A percentile compares a stretch with the other conserved stretches of the same genome.
phyloP scores from a whole-genome alignment of 2,888 invertebrate species.

The Cylloceria caligata region DNA sequence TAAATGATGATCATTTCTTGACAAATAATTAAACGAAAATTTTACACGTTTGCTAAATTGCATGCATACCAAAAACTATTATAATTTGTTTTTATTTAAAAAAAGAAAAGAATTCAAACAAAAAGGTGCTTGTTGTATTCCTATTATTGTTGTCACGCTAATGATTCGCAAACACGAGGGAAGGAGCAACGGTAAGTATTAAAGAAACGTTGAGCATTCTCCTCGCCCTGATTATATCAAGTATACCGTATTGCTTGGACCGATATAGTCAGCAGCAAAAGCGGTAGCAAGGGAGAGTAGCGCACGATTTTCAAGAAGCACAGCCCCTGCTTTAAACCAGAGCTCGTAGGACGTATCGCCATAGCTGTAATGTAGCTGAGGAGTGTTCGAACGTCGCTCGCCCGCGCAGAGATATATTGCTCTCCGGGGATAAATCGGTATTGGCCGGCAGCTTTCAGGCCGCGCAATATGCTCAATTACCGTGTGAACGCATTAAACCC shows the following conservation, averaged over 20 bases:
- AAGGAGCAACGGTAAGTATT: too few species aligned
- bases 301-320: slow-evolving; percentile 35
- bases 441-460: slow-evolving; percentile 41
- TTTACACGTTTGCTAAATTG: too few species aligned
- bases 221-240: slow-evolving; percentile 21
- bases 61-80: too few species aligned
- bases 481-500: slow-evolving; percentile 60
- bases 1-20: too few species aligned
- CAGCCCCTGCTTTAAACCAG: slow-evolving; percentile 13
- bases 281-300: slow-evolving; percentile 1
- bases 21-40: too few species aligned
- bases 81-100: too few species aligned
- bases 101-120: too few species aligned
- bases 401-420: slow-evolving; percentile 24
- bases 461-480: slow-evolving; percentile 44
- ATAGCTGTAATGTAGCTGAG: slow-evolving; percentile 12
- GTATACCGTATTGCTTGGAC: background rate
- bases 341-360: slow-evolving; percentile 27
- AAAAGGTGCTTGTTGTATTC: too few species aligned
- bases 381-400: slow-evolving; percentile 8
- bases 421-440: slow-evolving; percentile 51
- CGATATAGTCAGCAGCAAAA: background rate
- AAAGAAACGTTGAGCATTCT: slow-evolving; percentile 14
- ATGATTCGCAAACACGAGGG: too few species aligned
- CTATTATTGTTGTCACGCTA: too few species aligned